A percentile compares a stretch with the other conserved stretches of the same genome.
Conservation (phyloP, 2,797 vertebrate genomes). For the Spheniscus humboldti region DNA sequence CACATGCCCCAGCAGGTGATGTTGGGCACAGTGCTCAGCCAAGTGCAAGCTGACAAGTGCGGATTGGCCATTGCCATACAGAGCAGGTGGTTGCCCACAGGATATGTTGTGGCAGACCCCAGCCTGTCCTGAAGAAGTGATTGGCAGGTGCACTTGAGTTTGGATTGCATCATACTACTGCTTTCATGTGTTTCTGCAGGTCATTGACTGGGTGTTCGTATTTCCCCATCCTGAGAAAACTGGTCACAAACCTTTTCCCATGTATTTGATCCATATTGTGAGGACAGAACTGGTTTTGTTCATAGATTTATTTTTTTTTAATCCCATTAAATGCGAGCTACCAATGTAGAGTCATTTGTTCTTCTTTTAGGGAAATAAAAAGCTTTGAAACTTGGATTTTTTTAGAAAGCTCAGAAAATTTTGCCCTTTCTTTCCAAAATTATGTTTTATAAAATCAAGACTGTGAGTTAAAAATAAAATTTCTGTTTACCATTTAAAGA, state of each 20-base stretch:
- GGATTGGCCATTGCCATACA: background rate
- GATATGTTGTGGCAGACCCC: background rate
- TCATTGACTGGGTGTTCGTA: background rate
- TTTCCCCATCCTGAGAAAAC: background rate
- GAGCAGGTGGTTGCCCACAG: accelerated
- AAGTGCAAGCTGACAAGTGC: background rate
- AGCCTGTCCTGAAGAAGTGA: background rate
- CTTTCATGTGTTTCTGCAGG: background rate
- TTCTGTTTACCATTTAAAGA: background rate
- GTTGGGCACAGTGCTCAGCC: background rate
- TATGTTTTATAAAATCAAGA: background rate
- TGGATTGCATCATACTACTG: background rate
- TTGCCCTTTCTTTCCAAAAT: background rate
- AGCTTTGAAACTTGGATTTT: background rate
- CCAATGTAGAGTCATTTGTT: background rate
- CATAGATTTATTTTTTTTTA: background rate
- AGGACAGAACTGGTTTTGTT: background rate
- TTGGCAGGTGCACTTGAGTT: accelerated
- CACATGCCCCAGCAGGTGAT: no score
- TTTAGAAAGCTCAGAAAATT: background rate
- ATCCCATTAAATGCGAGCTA: background rate
- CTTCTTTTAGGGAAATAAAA: background rate
- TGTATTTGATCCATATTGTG: background rate
- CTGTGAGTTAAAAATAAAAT: background rate
- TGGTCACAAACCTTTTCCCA: background rate